Conservation (phyloP, 2,888 invertebrate genomes). For the Pediacus dermestoides region DNA sequence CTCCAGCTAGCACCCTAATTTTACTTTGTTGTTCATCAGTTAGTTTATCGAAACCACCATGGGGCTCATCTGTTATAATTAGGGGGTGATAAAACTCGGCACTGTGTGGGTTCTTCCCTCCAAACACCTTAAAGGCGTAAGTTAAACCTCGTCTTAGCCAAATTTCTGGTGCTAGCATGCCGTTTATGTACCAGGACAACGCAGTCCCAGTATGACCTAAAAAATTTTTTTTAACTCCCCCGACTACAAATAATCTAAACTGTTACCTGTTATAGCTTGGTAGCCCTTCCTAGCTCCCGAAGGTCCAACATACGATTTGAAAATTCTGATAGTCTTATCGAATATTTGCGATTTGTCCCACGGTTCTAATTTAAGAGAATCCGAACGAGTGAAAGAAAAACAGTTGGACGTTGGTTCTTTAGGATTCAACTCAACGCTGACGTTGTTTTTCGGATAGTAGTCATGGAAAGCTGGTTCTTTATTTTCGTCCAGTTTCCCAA, state of each 20-base stretch:
- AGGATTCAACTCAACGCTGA: conserved; percentile 63
- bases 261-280: conserved; percentile 67
- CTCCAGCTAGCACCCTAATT: conserved; percentile 74
- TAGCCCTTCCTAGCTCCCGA: conserved; percentile 78
- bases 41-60: conserved; percentile 76
- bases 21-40: conserved; percentile 67
- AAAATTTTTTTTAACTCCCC: conserved; percentile 15
- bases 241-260: too few relatives aligned
- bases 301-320: conserved; percentile 79
- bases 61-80: conserved; percentile 80
- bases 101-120: conserved; percentile 87
- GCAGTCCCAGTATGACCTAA: conserved; percentile 65
- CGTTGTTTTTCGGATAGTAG: conserved; percentile 68
- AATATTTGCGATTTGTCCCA: conserved; percentile 66
- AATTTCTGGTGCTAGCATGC: conserved; percentile 80
- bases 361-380: conserved; percentile 39
- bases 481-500: conserved; percentile 73
- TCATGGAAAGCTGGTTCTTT: conserved; percentile 82
- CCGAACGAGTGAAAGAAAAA: conserved; percentile 62
- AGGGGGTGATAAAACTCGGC: conserved; percentile 84
- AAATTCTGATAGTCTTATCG: conserved; percentile 70
- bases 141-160: conserved; percentile 80
- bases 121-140: conserved; percentile 76
- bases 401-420: conserved; percentile 68
- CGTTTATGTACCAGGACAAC: conserved; percentile 91